Evolutionary conservation across 92 coral and sea anemone species (phyloP), one percentile per base, ranked within the genome.

Genomic region (Bergia puertoricense): DNA sequence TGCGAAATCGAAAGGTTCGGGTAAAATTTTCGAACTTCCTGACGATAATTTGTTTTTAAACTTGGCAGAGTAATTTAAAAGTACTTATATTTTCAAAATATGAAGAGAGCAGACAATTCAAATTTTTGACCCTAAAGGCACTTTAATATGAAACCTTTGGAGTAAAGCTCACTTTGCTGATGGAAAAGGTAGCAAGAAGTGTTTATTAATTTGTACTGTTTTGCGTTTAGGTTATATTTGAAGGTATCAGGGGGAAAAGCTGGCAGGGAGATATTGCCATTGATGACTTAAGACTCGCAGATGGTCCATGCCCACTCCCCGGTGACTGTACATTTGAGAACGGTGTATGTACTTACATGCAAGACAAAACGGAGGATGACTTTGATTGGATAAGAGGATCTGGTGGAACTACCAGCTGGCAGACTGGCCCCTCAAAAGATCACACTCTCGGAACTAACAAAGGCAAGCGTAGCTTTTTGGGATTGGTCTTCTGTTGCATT

Each of bases 311-410:
- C 56, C 96, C 95, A 43, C 86, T 85, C 2, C 98, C 98, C 62
- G 98, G 99, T 23, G 96, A 94, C 77, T 97, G 99, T 81, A 91
- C 92, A 42, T 97, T 97, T 77, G 99, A 97, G 90, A 92, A 94
- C 81, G 99, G 97, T 77, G 76, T 92, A 37, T 97, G 99, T 77
- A 94, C 97, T 14, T 97, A 97, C 81, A 67, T 79, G 68, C 95
- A 97, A 68, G 95, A 94, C 48, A 91, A 81, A 74, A 85, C 43
- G 39, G 99, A 95, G 80, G 99, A 97, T 50, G 94, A 95, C 78
- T 97, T 97, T 89, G 99, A 97, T 81, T 97, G 99, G 99, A 46
- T 97, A 73, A 84, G 97, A 82, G 96, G 96, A 30, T 91, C 86
- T 16, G 99, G 99, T 13, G 36, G 76, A 37, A 97, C 99, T 39